Evolutionary conservation across 2,113 vertebrate genomes (phyloP).

Genomic region (Albula goreensis): DNA sequence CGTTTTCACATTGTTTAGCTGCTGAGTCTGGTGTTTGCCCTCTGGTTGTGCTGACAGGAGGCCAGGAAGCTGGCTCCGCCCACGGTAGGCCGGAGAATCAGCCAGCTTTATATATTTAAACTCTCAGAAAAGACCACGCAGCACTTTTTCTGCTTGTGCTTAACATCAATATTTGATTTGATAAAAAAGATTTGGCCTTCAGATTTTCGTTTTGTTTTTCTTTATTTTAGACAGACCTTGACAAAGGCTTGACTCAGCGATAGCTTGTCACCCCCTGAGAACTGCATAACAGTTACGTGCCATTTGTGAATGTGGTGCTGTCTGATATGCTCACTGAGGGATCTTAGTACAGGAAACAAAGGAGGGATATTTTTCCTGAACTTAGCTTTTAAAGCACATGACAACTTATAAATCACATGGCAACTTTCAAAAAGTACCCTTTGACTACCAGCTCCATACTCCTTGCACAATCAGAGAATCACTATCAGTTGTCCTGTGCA

Average conservation of each 20-base stretch:
- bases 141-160: conserved; percentile 11
- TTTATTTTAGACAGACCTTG: neutral
- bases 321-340: too few species aligned
- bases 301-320: neutral
- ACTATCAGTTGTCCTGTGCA: too few species aligned
- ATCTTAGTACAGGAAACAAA: too few species aligned
- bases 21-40: conserved; percentile 12
- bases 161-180: conserved; percentile 8
- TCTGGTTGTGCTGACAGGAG: conserved; percentile 8
- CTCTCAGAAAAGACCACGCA: neutral
- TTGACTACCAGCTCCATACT: too few species aligned
- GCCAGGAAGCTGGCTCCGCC: conserved; percentile 14
- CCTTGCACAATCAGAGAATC: too few species aligned
- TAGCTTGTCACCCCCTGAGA: too few species aligned
- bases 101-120: conserved; percentile 3
- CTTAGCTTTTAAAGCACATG: too few species aligned
- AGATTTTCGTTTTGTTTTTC: neutral
- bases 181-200: neutral
- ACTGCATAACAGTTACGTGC: neutral
- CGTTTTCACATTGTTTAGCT: neutral
- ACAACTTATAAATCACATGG: too few species aligned
- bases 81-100: neutral
- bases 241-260: neutral
- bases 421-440: too few species aligned
- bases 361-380: too few species aligned